Conservation (phyloP, 2,113 vertebrate genomes). For the Sakesphorus luctuosus region DNA sequence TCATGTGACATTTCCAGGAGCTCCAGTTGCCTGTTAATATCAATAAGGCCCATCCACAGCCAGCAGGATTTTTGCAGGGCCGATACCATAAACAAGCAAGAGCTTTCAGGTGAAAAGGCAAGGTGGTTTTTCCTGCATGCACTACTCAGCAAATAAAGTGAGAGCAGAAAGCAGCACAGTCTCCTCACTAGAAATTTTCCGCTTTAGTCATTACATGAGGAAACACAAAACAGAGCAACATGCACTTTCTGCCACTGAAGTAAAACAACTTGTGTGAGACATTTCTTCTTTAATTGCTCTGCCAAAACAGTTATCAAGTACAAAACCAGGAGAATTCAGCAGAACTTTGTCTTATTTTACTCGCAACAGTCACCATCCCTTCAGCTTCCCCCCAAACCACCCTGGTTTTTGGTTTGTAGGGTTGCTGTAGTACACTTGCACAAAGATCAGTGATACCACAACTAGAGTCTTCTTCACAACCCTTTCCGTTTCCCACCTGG, state of each 20-base stretch:
- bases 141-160: not conserved
- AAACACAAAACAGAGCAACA: not conserved
- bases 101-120: not conserved
- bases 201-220: not conserved
- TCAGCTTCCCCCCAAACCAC: not conserved
- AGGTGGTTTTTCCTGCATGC: not conserved
- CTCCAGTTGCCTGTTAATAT: not conserved
- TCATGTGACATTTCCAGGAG: slow-evolving; percentile 51
- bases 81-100: not conserved
- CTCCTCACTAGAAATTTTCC: not conserved
- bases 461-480: not conserved
- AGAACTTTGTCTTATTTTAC: not conserved
- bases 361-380: not conserved
- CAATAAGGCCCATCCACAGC: not conserved
- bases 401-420: accelerated
- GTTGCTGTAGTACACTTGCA: accelerated
- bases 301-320: not conserved
- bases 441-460: not conserved
- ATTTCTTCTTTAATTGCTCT: not conserved
- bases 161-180: not conserved
- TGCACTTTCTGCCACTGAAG: not conserved
- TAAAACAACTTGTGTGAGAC: not conserved
- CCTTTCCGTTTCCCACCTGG: too few relatives aligned
- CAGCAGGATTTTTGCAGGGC: not conserved
- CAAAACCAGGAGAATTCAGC: not conserved